Conservation (phyloP, 1,140 invertebrate genomes). For the Gerris buenoi region DNA sequence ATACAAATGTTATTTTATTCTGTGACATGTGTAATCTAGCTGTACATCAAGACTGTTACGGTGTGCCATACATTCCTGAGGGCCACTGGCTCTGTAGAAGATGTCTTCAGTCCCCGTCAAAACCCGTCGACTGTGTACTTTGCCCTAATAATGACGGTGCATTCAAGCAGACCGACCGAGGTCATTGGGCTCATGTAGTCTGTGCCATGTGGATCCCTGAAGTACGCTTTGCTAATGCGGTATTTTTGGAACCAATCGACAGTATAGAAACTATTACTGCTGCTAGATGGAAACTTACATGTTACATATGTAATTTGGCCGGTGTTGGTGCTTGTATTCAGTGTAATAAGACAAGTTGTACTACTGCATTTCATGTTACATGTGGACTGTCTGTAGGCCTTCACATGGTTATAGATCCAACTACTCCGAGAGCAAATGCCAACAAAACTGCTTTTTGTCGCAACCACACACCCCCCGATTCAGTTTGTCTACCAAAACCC, state of each 20-base stretch:
- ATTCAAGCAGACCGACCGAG: conserved; percentile 94
- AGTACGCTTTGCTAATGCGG: conserved; percentile 92
- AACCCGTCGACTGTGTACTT: conserved; percentile 87
- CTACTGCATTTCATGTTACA: conserved; percentile 94
- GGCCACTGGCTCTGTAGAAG: conserved; percentile 93
- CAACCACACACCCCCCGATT: conserved; percentile 74
- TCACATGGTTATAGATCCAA: conserved; percentile 90
- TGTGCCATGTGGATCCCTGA: conserved; percentile 98
- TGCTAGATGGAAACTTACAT: conserved; percentile 88
- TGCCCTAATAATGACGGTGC: conserved; percentile 97
- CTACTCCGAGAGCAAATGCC: conserved; percentile 37
- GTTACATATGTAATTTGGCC: conserved; percentile 90
- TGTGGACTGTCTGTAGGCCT: conserved; percentile 92
- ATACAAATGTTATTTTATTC: conserved; percentile 90
- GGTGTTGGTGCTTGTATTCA: conserved; percentile 93
- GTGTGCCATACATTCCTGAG: conserved; percentile 96
- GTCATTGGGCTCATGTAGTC: conserved; percentile 94
- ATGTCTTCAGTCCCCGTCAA: conserved; percentile 88
- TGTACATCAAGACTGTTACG: conserved; percentile 99
- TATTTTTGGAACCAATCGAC: conserved; percentile 93
- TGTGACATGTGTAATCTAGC: conserved; percentile 99
- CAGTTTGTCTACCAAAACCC: conserved; percentile 25
- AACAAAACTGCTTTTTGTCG: conserved; percentile 67
- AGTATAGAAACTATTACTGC: conserved; percentile 89
- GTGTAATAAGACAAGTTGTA: conserved; percentile 91